Conservation (phyloP, 2,113 vertebrate species). For the Columba janthina region DNA sequence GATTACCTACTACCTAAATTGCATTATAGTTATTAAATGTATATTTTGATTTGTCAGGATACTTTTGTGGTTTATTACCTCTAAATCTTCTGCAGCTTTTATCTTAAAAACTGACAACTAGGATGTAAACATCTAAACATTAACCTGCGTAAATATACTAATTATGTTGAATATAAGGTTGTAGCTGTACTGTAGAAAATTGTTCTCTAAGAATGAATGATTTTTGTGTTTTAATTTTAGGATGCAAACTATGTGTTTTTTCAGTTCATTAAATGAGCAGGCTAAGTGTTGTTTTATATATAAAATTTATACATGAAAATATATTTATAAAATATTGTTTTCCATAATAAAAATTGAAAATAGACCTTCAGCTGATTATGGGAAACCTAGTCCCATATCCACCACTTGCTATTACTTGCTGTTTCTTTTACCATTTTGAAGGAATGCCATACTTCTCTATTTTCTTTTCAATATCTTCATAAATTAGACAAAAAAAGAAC, state of each 20-base stretch:
- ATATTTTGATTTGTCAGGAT: constrained; percentile 23
- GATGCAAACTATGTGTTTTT: neutral
- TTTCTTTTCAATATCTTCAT: neutral
- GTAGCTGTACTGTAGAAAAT: neutral
- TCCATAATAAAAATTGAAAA: neutral
- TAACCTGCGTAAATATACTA: neutral
- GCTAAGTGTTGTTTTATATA: neutral
- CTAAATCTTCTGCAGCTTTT: constrained; percentile 24
- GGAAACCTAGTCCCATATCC: neutral
- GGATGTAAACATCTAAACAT: neutral
- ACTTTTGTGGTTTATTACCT: neutral
- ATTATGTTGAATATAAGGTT: neutral
- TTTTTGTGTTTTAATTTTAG: neutral
- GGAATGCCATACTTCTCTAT: neutral
- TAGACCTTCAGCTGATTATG: neutral
- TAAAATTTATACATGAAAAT: neutral
- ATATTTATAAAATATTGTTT: neutral
- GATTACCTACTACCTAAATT: neutral
- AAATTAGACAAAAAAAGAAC: neutral
- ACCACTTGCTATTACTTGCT: neutral
- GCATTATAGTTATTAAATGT: neutral
- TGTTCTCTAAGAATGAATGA: neutral
- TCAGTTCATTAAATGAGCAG: neutral
- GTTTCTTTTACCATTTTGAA: neutral
- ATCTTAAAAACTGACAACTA: neutral